These are phyloP conservation scores for Alectoris magna DNA, from an alignment of 2,797 vertebrate species.

Conservation along the genomic window DNA sequence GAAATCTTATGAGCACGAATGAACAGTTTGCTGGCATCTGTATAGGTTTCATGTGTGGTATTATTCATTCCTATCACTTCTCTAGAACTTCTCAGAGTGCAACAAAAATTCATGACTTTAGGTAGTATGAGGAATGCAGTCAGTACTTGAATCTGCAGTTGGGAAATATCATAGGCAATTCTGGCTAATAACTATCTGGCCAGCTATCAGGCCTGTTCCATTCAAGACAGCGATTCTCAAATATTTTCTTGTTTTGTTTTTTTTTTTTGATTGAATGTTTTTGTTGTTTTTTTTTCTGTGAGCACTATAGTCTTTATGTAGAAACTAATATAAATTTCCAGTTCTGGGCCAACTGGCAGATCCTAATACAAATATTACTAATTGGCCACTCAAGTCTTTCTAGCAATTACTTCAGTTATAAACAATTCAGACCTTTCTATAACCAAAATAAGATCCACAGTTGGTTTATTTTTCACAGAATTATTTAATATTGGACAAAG, in stretches of 20 bases:
- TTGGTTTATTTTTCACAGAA: conserved; percentile 44
- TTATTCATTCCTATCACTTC: neutral
- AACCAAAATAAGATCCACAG: conserved; percentile 56
- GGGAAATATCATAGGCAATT: neutral
- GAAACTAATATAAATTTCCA: conserved; percentile 44
- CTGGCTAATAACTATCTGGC: conserved; percentile 29
- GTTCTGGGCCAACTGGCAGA: conserved; percentile 55
- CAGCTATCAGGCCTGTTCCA: conserved; percentile 13
- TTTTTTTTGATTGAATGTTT: conserved; percentile 38
- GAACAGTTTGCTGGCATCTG: neutral
- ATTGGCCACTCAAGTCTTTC: conserved; percentile 59
- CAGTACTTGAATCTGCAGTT: neutral
- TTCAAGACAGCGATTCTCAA: conserved; percentile 51
- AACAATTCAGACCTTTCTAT: conserved; percentile 62
- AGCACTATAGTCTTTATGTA: conserved; percentile 37
- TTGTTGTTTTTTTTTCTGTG: neutral
- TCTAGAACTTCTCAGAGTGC: neutral
- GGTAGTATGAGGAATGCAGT: neutral
- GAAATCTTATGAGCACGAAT: neutral
- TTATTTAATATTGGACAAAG: conserved; percentile 18
- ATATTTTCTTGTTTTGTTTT: conserved; percentile 39
- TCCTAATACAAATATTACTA: conserved; percentile 66
- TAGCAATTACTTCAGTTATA: conserved; percentile 67
- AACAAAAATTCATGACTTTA: neutral
- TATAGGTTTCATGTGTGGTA: neutral